These are phyloP conservation scores for Semnornis frantzii DNA, from an alignment of 2,113 vertebrate species.

Conservation along the genomic window DNA sequence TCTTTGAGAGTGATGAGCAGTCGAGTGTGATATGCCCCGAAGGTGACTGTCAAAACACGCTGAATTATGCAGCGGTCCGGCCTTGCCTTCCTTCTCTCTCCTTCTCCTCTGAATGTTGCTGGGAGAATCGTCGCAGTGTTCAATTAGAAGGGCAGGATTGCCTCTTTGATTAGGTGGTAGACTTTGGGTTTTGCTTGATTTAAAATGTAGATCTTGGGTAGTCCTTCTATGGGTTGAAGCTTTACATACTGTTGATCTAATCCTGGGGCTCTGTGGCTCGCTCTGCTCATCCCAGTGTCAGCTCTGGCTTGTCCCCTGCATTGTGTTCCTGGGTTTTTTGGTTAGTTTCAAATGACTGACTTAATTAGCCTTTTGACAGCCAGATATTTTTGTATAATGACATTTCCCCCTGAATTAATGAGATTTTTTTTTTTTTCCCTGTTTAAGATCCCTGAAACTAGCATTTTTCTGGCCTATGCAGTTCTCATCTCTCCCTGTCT, in stretches of 20 bases:
- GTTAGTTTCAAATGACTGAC: not conserved
- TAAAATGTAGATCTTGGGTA: not conserved
- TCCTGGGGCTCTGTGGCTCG: not conserved
- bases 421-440: not conserved
- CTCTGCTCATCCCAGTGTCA: not conserved
- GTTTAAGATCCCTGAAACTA: not conserved
- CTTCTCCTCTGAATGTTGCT: not conserved
- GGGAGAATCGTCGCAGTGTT: not conserved
- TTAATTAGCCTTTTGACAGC: not conserved
- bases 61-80: conserved; percentile 46
- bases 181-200: not conserved
- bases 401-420: not conserved
- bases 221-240: not conserved
- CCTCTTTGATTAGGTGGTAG: not conserved
- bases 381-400: not conserved
- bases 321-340: not conserved
- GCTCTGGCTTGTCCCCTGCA: not conserved
- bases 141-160: not conserved
- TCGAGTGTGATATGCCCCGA: not conserved
- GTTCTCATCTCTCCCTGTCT: not conserved
- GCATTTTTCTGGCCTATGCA: not conserved
- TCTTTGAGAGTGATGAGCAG: conserved; percentile 59
- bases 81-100: conserved; percentile 28
- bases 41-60: conserved; percentile 50
- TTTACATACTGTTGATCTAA: not conserved